Conservation (phyloP, 2,113 vertebrate species). For the Ellobius talpinus region DNA sequence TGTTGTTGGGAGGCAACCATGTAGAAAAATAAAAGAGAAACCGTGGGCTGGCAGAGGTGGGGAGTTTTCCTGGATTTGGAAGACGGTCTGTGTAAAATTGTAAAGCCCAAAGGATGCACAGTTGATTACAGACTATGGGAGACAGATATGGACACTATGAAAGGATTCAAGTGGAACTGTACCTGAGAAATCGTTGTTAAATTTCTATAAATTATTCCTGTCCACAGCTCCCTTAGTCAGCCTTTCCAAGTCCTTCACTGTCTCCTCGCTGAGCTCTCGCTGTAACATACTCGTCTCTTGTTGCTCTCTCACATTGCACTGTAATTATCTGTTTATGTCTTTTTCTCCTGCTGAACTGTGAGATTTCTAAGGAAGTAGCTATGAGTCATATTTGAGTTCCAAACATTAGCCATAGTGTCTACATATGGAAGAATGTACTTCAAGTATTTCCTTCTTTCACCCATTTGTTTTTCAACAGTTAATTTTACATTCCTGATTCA, state of each 20-base stretch:
- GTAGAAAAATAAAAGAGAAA: background rate
- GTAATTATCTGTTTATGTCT: constrained; percentile 40
- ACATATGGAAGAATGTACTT: constrained; percentile 28
- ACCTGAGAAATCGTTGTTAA: background rate
- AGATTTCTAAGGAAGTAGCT: constrained; percentile 62
- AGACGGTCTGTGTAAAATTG: fast-evolving
- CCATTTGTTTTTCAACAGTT: background rate
- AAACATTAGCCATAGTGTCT: background rate
- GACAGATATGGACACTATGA: fast-evolving
- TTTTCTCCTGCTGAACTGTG: constrained; percentile 50
- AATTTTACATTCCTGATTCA: background rate
- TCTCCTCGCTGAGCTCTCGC: no score
- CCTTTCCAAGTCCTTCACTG: background rate
- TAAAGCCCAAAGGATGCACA: background rate
- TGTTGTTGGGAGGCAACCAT: background rate
- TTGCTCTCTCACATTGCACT: background rate
- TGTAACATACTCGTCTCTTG: no score
- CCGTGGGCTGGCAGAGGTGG: background rate
- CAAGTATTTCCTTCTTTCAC: background rate
- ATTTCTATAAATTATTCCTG: background rate
- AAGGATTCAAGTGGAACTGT: background rate
- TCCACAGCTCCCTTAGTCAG: background rate
- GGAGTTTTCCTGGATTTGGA: fast-evolving
- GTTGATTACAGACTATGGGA: background rate
- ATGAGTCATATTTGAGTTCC: constrained; percentile 51